Evolutionary conservation across 2,888 invertebrate species (phyloP), one percentile per base, ranked within the genome.

Genomic region (Epicampocera succincta): DNA sequence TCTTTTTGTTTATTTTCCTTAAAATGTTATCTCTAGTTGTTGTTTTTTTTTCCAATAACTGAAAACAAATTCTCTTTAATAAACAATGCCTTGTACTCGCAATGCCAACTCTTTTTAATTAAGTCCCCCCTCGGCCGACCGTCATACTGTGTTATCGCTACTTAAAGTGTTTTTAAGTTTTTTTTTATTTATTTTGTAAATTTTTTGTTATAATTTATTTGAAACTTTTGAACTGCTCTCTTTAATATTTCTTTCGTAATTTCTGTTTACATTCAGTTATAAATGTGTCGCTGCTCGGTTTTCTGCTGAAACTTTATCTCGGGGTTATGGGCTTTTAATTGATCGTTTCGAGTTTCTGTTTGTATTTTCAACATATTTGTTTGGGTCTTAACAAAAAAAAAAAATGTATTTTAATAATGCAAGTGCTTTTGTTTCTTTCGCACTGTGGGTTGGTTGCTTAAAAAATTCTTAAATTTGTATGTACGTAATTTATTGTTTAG

Each of bases 291-390:
- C 42, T 11, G 42, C 44, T 61, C 12, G 44, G 3, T 71, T 74
- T 48, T 52, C 21, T 29, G 40, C 33, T 63, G 65, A 63, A 77
- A 74, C 63, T 72, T 82, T 75, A 82, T 82, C 68, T 73, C 19
- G 38, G 11, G 73, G 69, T 78, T 80, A 74, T 78, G 61, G 71
- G 74, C 42, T 71, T 83, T 85, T 83, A 84, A 85, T 84, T 81
- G 80, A 83, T 80, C 74, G 72, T 74, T 82, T 74, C 72, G 44
- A 68, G 50, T 69, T 71, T 65, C 61, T 75, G 58, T 60, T 74
- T 71, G 77, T 72, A 13, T 81, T 75, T 75, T 81, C 17, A 46
- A 25, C 52, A 44, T 65, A 38, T 50, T 19, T 65, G 42, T 76
- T 72, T 19, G 48, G 40, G 33, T 21, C 38, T 21, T 21, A 52